These are phyloP conservation scores for Myotis davidii DNA, from an alignment of 2,113 vertebrate genomes.

Conservation along the genomic window DNA sequence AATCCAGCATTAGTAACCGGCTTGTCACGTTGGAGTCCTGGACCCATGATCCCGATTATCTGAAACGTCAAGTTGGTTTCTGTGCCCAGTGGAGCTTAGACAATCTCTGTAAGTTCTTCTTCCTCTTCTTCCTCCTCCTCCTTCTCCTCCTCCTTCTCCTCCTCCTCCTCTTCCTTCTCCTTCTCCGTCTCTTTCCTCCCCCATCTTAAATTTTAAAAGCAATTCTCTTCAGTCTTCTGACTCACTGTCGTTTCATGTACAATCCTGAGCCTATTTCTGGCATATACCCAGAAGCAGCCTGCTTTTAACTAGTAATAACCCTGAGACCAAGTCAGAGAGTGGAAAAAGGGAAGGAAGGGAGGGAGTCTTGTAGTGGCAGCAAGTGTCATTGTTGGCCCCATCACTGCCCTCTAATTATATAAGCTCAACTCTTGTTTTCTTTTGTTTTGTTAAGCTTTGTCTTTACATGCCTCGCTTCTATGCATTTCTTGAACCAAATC, in stretches of 20 bases:
- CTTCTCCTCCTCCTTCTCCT: too few relatives aligned
- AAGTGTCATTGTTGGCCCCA: accelerated
- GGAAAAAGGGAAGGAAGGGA: accelerated
- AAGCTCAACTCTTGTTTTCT: neutral
- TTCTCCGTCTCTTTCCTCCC: too few relatives aligned
- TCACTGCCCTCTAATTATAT: neutral
- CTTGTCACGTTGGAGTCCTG: slow-evolving; percentile 94
- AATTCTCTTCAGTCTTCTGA: neutral
- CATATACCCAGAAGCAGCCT: neutral
- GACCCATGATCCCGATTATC: slow-evolving; percentile 94
- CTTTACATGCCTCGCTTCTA: neutral
- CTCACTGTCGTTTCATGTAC: neutral
- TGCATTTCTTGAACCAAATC: neutral
- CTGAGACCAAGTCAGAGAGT: neutral
- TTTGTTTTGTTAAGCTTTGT: neutral
- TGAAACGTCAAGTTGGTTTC: slow-evolving; percentile 98
- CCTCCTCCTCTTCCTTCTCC: too few relatives aligned
- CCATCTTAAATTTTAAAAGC: neutral
- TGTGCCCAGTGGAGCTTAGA: slow-evolving; percentile 99
- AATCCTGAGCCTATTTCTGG: neutral
- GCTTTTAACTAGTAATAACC: neutral
- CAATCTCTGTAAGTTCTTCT: slow-evolving; percentile 94
- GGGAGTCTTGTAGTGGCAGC: neutral
- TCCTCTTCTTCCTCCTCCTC: too few relatives aligned
- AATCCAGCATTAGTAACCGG: slow-evolving; percentile 94